These are phyloP conservation scores for Lasioglossum morio DNA, from an alignment of 2,888 invertebrate genomes.

Conservation along the genomic window DNA sequence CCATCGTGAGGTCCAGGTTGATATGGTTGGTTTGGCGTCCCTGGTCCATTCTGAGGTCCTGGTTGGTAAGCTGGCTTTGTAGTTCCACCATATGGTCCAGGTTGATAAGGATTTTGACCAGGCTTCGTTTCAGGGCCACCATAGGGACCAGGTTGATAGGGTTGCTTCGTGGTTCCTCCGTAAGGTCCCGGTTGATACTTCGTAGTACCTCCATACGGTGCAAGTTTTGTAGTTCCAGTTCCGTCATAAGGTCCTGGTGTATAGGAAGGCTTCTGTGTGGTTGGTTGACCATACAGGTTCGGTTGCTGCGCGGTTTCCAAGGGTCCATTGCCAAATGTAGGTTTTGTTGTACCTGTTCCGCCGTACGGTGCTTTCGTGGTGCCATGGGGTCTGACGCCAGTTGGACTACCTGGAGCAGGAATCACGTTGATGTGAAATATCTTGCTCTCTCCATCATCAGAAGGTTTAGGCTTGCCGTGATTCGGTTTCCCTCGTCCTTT, in stretches of 20 bases:
- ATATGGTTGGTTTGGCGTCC: neutral
- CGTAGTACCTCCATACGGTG: neutral
- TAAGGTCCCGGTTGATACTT: neutral
- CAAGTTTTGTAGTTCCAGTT: neutral
- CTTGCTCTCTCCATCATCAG: slow-evolving; percentile 16
- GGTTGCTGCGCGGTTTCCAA: neutral
- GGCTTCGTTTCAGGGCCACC: neutral
- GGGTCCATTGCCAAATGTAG: neutral
- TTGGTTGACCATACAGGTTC: neutral
- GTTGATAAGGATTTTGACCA: neutral
- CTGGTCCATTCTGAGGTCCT: neutral
- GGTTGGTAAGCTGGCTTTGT: neutral
- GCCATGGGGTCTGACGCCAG: slow-evolving; percentile 18
- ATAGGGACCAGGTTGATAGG: neutral
- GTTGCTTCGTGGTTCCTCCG: neutral
- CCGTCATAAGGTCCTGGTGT: neutral
- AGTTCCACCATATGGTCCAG: neutral
- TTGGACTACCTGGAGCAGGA: slow-evolving; percentile 31
- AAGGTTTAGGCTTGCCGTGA: neutral
- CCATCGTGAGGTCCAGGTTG: neutral
- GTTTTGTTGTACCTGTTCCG: neutral
- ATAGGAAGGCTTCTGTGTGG: neutral
- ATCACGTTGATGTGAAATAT: slow-evolving; percentile 44
- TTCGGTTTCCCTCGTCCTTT: neutral
- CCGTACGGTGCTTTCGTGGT: neutral